A percentile compares a stretch with the other conserved stretches of the same genome.
These are phyloP conservation scores for Drosophila paramelanica DNA, from an alignment of 2,888 invertebrate species.

Conservation along the genomic window DNA sequence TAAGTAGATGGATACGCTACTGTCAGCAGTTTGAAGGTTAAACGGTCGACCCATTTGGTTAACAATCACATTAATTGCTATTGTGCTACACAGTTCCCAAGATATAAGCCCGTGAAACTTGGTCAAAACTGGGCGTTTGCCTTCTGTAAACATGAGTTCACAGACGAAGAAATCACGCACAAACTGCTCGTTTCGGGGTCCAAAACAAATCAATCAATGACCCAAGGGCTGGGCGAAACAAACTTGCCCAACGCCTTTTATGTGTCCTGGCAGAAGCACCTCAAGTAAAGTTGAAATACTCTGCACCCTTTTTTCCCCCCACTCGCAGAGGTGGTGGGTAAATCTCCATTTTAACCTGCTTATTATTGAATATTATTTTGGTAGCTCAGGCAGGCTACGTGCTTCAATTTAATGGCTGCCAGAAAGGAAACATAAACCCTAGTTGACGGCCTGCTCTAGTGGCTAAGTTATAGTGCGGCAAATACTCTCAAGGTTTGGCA, in stretches of 20 bases:
- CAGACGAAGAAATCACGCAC: slow-evolving; percentile 23
- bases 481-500: slow-evolving; percentile 12
- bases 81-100: slow-evolving; percentile 17
- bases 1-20: slow-evolving; percentile 40
- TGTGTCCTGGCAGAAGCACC: slow-evolving; percentile 20
- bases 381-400: slow-evolving; percentile 34
- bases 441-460: background rate
- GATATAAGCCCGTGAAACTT: slow-evolving; percentile 23
- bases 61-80: slow-evolving; percentile 44
- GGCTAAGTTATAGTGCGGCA: slow-evolving; percentile 4
- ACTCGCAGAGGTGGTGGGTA: background rate
- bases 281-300: slow-evolving; percentile 32
- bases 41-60: slow-evolving; percentile 23
- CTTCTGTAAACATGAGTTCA: slow-evolving; percentile 30
- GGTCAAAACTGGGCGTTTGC: slow-evolving; percentile 16
- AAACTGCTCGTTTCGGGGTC: background rate
- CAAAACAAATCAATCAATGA: slow-evolving; percentile 51
- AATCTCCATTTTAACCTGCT: slow-evolving; percentile 12
- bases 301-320: slow-evolving; percentile 8
- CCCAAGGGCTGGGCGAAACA: slow-evolving; percentile 19
- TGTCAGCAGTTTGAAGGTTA: slow-evolving; percentile 60
- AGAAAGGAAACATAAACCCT: slow-evolving; percentile 24
- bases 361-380: slow-evolving; percentile 65
- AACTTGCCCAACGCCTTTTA: slow-evolving; percentile 18
- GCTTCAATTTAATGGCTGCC: slow-evolving; percentile 47